Base-by-base conservation (phyloP, 23 tunicate species). In the Phallusia fumigata region DNA sequence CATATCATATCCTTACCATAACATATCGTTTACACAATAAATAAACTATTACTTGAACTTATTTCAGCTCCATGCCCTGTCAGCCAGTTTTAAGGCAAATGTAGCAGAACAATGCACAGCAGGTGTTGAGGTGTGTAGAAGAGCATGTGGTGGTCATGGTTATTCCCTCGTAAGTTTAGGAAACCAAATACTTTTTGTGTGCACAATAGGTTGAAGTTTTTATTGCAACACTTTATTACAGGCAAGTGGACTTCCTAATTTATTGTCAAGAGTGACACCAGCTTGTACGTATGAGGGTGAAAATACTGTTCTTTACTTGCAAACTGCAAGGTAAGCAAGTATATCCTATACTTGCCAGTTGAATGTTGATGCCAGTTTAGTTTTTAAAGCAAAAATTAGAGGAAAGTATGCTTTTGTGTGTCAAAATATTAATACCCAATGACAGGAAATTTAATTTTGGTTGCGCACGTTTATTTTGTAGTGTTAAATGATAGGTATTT, bases 131-230 rank as follows among this genome's bases (percentile, higher is more conserved):
- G 83, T 80, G 33, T 69, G 85, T 0, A 83, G 98, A 76, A 52
- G 98, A 74, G 82, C 94, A 6, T 94, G 98, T 80, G 98, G 98
- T 11, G 98, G 98, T 10, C 98, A 94, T 75, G 98, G 98, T 0
- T 94, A 79, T 76, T 77, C 88, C 1, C 78, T 84, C 75, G 98
- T 94, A 36, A 3, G 47, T n/a, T 40, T 40, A 40, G 47, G 47
- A 40, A 40, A 5, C 47, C 10, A 40, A 40, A 5, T 3, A 40
- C 5, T 40, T 40, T 40, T 40, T 3, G 10, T 40, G 8, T 40
- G 47, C 47, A 40, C 5, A 21, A 58, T 13, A 58, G 16, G 26
- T 58, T 58, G 11, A 1, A 11, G 16, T 22, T 21, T 24, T 58
- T 24, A 58, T 13, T 51, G 58, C 28, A 6, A 58, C 10, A 40